Conservation (phyloP, 2,113 vertebrate species). For the Galemys pyrenaicus region DNA sequence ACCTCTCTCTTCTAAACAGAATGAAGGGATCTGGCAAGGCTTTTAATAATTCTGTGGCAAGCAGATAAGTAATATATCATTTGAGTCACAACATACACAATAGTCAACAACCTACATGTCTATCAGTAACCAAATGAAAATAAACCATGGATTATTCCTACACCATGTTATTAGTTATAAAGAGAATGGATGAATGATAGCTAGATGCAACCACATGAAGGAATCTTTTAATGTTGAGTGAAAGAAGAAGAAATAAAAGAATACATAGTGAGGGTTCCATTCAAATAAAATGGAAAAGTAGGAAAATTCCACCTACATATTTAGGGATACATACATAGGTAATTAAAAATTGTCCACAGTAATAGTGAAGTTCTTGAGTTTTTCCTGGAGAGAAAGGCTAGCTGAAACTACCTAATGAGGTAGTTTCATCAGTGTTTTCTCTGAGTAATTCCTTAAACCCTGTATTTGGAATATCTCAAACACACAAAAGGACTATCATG, state of each 20-base stretch:
- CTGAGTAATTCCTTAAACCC: constrained; percentile 13
- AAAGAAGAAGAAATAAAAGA: background rate
- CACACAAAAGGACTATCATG: background rate
- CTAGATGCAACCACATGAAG: background rate
- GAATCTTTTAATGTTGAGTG: background rate
- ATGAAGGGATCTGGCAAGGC: background rate
- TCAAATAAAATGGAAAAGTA: background rate
- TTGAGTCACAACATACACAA: background rate
- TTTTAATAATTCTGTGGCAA: background rate
- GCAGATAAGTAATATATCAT: background rate
- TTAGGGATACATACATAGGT: background rate
- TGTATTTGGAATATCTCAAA: background rate
- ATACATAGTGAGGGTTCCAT: background rate
- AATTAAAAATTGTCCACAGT: background rate
- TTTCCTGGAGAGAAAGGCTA: background rate
- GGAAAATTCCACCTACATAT: background rate
- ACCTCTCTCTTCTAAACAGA: background rate
- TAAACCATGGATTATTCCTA: background rate
- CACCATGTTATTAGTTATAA: background rate
- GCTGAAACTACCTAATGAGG: background rate
- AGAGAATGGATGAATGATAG: background rate
- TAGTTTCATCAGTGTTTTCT: background rate
- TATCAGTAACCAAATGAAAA: background rate
- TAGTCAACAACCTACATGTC: background rate
- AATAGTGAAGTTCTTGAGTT: background rate